phyloP scores from a whole-genome alignment of 2,113 vertebrate genomes.

The Aleadryas rufinucha region DNA sequence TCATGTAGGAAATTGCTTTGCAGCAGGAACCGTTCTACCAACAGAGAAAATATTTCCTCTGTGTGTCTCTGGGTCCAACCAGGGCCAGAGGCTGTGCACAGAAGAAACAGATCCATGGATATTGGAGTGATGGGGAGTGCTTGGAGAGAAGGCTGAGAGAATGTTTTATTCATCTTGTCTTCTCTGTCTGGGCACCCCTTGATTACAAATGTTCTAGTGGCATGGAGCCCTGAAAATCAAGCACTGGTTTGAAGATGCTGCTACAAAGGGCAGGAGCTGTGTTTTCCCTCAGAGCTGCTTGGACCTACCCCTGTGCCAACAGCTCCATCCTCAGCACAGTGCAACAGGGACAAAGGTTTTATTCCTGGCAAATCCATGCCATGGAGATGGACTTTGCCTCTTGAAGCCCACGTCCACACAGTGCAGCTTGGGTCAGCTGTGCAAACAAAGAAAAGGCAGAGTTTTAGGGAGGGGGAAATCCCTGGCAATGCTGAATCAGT shows the following conservation, averaged over 20 bases:
- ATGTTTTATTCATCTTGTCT: neutral
- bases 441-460: neutral
- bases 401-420: accelerated
- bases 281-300: neutral
- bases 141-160: neutral
- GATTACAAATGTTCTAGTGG: neutral
- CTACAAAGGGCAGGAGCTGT: accelerated
- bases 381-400: neutral
- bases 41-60: neutral
- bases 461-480: neutral
- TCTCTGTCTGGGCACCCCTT: neutral
- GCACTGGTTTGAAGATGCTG: neutral
- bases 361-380: neutral
- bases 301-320: neutral
- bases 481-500: neutral
- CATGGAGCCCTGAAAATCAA: neutral
- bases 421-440: neutral
- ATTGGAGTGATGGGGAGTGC: neutral
- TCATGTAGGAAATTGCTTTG: neutral
- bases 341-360: neutral
- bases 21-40: neutral
- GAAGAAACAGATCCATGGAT: neutral
- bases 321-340: neutral
- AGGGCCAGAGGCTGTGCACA: neutral
- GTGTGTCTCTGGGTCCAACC: accelerated